A percentile compares a stretch with the other conserved stretches of the same genome.
Conservation (phyloP, 1,140 invertebrate genomes). For the Zaprionus taronus region DNA sequence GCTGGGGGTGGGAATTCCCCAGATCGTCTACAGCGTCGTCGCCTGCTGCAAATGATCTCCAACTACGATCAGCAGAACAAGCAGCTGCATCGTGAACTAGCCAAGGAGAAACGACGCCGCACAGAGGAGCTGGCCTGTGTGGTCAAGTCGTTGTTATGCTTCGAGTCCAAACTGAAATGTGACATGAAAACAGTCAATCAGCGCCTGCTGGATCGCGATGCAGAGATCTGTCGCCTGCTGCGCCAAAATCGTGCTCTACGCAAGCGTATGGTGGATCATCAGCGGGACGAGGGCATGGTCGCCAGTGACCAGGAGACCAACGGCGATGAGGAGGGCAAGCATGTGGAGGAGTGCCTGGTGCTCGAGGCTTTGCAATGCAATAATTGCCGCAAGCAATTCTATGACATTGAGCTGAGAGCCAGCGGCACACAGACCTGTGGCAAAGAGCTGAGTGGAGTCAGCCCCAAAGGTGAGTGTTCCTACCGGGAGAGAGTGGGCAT, state of each 20-base stretch:
- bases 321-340: conserved; percentile 49
- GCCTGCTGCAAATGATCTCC: conserved; percentile 72
- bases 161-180: conserved; percentile 88
- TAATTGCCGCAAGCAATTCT: conserved; percentile 80
- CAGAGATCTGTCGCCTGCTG: conserved; percentile 85
- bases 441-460: conserved; percentile 41
- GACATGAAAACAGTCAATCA: conserved; percentile 89
- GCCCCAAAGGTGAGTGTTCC: conserved; percentile 59
- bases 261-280: conserved; percentile 58
- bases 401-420: conserved; percentile 70
- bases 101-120: conserved; percentile 86
- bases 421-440: conserved; percentile 62
- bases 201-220: conserved; percentile 88
- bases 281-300: conserved; percentile 60
- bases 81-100: conserved; percentile 70
- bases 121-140: conserved; percentile 88
- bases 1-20: neutral
- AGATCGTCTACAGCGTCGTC: conserved; percentile 59
- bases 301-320: conserved; percentile 44
- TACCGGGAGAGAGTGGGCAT: neutral
- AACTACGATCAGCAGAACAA: conserved; percentile 79
- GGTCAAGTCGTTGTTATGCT: conserved; percentile 87
- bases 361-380: conserved; percentile 79
- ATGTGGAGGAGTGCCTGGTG: conserved; percentile 60
- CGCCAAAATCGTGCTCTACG: conserved; percentile 71